phyloP scores from a whole-genome alignment of 1,140 invertebrate species.

The Drosophila athabasca region DNA sequence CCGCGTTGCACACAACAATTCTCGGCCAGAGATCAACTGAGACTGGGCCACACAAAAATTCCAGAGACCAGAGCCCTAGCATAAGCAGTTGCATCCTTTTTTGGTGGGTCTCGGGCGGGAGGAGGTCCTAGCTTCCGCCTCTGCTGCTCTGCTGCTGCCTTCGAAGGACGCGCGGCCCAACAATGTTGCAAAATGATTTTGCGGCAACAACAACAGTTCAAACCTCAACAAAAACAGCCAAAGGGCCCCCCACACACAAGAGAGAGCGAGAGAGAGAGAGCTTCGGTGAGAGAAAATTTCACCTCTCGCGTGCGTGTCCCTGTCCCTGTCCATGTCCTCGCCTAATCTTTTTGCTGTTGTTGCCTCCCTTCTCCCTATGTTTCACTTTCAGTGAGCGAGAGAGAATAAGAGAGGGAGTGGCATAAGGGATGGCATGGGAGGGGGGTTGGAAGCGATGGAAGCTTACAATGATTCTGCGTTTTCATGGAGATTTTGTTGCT shows the following conservation, averaged over 20 bases:
- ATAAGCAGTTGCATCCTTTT: conserved; percentile 69
- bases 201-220: conserved; percentile 28
- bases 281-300: conserved; percentile 36
- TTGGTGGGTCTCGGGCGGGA: conserved; percentile 12
- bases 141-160: conserved; percentile 20
- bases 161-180: conserved; percentile 46
- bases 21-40: conserved; percentile 80
- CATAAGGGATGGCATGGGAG: conserved; percentile 2
- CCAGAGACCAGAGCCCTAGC: conserved; percentile 25
- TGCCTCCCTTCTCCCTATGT: conserved; percentile 50
- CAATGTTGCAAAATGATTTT: conserved; percentile 36
- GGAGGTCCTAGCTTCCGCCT: conserved; percentile 7
- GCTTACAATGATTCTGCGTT: conserved; percentile 80
- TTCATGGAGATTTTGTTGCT: conserved; percentile 66
- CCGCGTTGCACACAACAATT: conserved; percentile 80
- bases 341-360: conserved; percentile 64
- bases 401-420: background rate
- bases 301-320: conserved; percentile 41
- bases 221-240: conserved; percentile 71
- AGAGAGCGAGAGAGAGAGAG: conserved; percentile 21
- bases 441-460: background rate
- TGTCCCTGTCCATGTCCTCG: conserved; percentile 53
- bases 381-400: conserved; percentile 59
- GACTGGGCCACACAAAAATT: conserved; percentile 53
- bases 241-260: conserved; percentile 37